Base-by-base conservation (phyloP, 2,797 vertebrate genomes). In the Chromobotia macracanthus region DNA sequence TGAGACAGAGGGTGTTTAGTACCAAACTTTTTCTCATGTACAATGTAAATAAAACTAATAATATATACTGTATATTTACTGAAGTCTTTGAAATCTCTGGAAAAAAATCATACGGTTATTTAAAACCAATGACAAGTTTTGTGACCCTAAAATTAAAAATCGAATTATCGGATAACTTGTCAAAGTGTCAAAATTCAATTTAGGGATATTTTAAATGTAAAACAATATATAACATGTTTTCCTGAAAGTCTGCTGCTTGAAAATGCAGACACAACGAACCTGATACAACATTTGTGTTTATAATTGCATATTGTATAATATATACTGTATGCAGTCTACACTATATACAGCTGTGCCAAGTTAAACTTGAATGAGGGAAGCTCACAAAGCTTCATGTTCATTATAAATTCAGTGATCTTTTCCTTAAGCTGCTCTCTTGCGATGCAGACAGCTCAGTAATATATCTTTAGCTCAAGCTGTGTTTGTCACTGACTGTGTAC, bases 401-500 rank as follows among this genome's bases (percentile, higher is more conserved):
- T 72, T 58, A 65, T 46, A 71, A 61, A 63, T 41, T 65, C 9
- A 2, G 31, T 2, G 19, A 66, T 31, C 73, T 73, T 61, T 72
- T 65, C 60, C 46, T 64, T 64, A 46, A 64, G 31, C 41, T n/a
- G 35, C 55, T 48, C 50, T 31, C 5, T 51, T 67, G 41, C 38
- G 6, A 31, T 46, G 38, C 64, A 69, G 21, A 60, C n/a, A 48
- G 23, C n/a, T 19, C 23, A 50, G 35, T 44, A 7, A 68, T n/a
- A 50, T 31, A 67, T 46, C 35, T 76, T 53, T 12, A 51, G 41
- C 12, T 44, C 28, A 25, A n/a, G 53, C 65, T 68, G 41, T 12
- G 19, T 61, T 67, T 28, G 31, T 44, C 28, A 69, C 55, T n/a
- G 72, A 73, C 69, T 80, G 70, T 87, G 63, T 84, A 77, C 65